These are phyloP conservation scores for Xestia c-nigrum DNA, from an alignment of 2,888 invertebrate genomes.

Conservation along the genomic window DNA sequence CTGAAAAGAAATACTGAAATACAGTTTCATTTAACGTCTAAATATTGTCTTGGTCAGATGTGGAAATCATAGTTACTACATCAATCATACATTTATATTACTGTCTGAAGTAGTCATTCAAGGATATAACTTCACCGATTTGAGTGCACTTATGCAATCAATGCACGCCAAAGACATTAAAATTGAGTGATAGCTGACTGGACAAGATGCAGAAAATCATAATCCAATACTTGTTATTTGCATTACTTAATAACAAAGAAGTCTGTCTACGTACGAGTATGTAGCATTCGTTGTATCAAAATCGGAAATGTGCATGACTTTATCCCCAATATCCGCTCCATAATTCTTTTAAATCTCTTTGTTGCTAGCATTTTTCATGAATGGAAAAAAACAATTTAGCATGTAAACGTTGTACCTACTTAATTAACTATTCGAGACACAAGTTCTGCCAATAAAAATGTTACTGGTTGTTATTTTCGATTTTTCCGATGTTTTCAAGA, in stretches of 20 bases:
- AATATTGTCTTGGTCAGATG: neutral
- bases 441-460: no score
- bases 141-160: neutral
- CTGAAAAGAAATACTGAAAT: neutral
- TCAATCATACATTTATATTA: neutral
- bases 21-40: neutral
- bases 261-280: no score
- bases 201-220: neutral
- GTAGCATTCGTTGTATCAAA: neutral
- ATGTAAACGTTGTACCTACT: neutral
- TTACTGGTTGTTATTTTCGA: neutral
- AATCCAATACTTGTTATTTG: neutral
- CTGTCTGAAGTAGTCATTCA: neutral
- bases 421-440: neutral
- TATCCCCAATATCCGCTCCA: neutral
- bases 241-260: neutral
- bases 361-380: neutral
- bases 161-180: neutral
- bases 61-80: neutral
- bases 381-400: neutral
- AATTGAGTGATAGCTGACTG: neutral
- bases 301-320: neutral
- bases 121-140: neutral
- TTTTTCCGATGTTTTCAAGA: neutral
- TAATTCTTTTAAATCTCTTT: neutral